A percentile compares a stretch with the other conserved stretches of the same genome.
These are phyloP conservation scores for Sus scrofa DNA, from an alignment of 2,113 vertebrate genomes.

Conservation along the genomic window DNA sequence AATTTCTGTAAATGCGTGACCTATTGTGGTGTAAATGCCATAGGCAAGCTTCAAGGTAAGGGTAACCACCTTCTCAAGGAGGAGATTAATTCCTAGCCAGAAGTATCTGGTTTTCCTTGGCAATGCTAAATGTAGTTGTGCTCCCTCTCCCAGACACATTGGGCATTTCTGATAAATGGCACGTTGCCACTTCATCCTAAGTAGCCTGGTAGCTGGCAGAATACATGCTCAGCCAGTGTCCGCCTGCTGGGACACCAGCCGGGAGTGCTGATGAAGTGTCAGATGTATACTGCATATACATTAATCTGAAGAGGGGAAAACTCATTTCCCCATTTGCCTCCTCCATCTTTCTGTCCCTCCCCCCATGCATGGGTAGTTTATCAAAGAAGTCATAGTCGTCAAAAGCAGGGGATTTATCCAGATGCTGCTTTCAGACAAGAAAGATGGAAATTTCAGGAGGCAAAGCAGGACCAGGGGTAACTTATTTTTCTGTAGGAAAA, in stretches of 20 bases:
- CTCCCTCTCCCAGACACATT: conserved; percentile 68
- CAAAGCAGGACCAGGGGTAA: conserved; percentile 38
- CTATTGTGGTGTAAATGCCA: conserved; percentile 73
- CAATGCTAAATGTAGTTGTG: conserved; percentile 78
- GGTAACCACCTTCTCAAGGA: conserved; percentile 76
- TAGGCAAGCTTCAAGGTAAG: conserved; percentile 70
- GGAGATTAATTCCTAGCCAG: conserved; percentile 82
- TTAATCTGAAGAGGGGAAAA: conserved; percentile 81
- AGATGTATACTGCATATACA: conserved; percentile 78
- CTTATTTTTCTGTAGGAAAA: conserved; percentile 68
- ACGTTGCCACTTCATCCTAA: conserved; percentile 79
- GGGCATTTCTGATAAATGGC: conserved; percentile 82
- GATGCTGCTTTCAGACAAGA: conserved; percentile 78
- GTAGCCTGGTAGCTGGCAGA: conserved; percentile 79
- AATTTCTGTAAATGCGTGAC: conserved; percentile 72
- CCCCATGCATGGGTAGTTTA: conserved; percentile 78
- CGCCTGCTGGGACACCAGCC: conserved; percentile 82
- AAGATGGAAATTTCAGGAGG: conserved; percentile 75
- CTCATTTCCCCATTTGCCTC: conserved; percentile 81
- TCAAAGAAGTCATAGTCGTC: conserved; percentile 79
- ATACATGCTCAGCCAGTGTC: conserved; percentile 78
- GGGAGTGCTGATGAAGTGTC: conserved; percentile 83
- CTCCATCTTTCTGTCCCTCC: conserved; percentile 82
- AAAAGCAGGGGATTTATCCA: conserved; percentile 73
- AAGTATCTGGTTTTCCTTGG: conserved; percentile 80